phyloP scores from a whole-genome alignment of 2,797 vertebrate species.

The Sphaeramia orbicularis region DNA sequence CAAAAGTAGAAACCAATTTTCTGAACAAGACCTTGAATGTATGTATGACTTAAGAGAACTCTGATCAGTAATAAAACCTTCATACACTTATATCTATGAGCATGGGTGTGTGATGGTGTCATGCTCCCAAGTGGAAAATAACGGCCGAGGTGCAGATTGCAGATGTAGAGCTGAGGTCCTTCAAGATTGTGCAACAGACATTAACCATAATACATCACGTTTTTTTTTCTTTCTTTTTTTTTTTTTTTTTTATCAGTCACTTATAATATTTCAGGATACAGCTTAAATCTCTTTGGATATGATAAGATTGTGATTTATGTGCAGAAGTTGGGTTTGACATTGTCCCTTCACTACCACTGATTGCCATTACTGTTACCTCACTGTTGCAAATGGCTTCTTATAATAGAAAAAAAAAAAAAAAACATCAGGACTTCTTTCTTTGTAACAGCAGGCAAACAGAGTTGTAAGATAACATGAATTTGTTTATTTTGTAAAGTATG shows the following conservation, averaged over 20 bases:
- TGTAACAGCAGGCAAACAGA: too few species aligned
- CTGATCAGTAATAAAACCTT: too few species aligned
- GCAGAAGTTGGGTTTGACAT: not conserved
- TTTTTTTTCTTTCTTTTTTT: conserved; percentile 26
- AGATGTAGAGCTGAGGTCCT: conserved; percentile 36
- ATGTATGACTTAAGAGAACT: too few species aligned
- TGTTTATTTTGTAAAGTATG: not conserved
- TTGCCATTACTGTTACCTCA: too few species aligned
- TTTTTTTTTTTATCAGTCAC: conserved; percentile 1
- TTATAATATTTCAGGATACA: conserved; percentile 6
- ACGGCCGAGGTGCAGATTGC: conserved; percentile 25
- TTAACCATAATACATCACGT: conserved; percentile 46
- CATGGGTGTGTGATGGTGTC: conserved; percentile 50
- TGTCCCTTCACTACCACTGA: too few species aligned
- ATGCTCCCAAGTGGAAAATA: conserved; percentile 50
- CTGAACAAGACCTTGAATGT: too few species aligned
- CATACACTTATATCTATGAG: not conserved
- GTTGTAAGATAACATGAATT: too few species aligned
- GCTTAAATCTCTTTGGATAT: not conserved
- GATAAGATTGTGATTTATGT: not conserved
- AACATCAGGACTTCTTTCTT: too few species aligned
- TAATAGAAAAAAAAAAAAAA: too few species aligned
- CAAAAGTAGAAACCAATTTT: too few species aligned
- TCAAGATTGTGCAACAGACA: conserved; percentile 60
- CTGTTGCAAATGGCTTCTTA: too few species aligned